These are phyloP conservation scores for Temnothorax longispinosus DNA, from an alignment of 1,140 invertebrate genomes.

Conservation along the genomic window DNA sequence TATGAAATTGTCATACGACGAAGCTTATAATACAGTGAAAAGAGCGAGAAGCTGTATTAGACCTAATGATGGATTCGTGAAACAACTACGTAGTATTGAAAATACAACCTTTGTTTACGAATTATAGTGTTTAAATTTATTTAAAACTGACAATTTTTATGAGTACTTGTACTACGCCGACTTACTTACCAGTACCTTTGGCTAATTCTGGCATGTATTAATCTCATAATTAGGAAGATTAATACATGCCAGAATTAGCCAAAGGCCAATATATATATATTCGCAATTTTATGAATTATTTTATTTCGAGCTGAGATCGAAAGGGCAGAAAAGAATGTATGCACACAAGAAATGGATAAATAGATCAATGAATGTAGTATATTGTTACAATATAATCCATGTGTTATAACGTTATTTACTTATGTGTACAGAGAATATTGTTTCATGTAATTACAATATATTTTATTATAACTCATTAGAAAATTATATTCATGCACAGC, in stretches of 20 bases:
- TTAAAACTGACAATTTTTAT: slow-evolving; percentile 26
- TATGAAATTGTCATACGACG: slow-evolving; percentile 87
- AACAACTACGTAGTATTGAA: slow-evolving; percentile 86
- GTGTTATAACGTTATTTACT: slow-evolving; percentile 80
- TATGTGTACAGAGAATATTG: slow-evolving; percentile 82
- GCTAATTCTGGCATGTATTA: slow-evolving; percentile 11
- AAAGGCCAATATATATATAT: not conserved
- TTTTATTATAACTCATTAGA: slow-evolving; percentile 81
- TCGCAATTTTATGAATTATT: not conserved
- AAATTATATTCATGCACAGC: slow-evolving; percentile 83
- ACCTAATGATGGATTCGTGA: slow-evolving; percentile 93
- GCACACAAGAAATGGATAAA: slow-evolving; percentile 24
- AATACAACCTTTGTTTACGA: slow-evolving; percentile 22
- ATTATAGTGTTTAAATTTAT: slow-evolving; percentile 32
- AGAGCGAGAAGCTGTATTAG: slow-evolving; percentile 88
- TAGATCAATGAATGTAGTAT: slow-evolving; percentile 68
- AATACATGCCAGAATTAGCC: too few relatives aligned
- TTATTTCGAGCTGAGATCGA: not conserved
- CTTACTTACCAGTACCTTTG: not conserved
- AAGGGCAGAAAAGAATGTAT: not conserved
- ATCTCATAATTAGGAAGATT: slow-evolving; percentile 30
- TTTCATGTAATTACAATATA: slow-evolving; percentile 82
- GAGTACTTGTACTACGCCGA: slow-evolving; percentile 46
- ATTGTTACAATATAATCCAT: slow-evolving; percentile 81
- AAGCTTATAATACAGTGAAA: slow-evolving; percentile 91